Evolutionary conservation across 2,888 invertebrate genomes (phyloP), one percentile per base, ranked within the genome.

Genomic region (Noctua comes): DNA sequence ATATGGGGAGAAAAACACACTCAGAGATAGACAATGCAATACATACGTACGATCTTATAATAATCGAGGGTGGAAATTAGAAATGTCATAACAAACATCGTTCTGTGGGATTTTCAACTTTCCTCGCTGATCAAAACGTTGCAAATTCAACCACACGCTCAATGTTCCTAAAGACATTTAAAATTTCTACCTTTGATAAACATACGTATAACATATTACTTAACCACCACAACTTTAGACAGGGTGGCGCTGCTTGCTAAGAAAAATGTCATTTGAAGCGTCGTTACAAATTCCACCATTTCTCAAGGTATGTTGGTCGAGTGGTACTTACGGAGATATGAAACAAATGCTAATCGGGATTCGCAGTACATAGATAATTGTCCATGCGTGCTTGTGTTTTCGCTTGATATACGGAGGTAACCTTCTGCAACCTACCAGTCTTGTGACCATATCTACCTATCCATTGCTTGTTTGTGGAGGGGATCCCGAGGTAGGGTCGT

Each of bases 401-500:
- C 13, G 7, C 7, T 51, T 5, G 8, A 8, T 31, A 18, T 24
- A 54, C 18, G 10, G 1, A 43, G 8, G 24, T 21, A 18, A 7
- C 31, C 59, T 69, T 75, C 59, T 69, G 46, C 4, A 62, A 21
- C 4, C 18, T 59, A 6, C 24, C 24, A 31, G 0, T 36, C 0
- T 13, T 3, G 43, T 75, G 75, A 5, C 8, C 51, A n/a, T 21
- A n/a, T 48, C 64, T 13, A 21, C 73, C 36, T n/a, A 40, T 24
- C 27, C 75, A n/a, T 13, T 36, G 31, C 16, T n/a, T n/a, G 31
- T 68, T 43, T 7, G 69, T 75, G 69, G 69, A 59, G 75, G 59
- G 69, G 75, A 18, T 69, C n/a, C 46, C 31, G 59, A 75, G 46
- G 69, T 69, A 7, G 59, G 69, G n/a, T 57, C 24, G 24, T 74